Conservation (phyloP, 2,113 vertebrate species). For the Halcyon malimbica region DNA sequence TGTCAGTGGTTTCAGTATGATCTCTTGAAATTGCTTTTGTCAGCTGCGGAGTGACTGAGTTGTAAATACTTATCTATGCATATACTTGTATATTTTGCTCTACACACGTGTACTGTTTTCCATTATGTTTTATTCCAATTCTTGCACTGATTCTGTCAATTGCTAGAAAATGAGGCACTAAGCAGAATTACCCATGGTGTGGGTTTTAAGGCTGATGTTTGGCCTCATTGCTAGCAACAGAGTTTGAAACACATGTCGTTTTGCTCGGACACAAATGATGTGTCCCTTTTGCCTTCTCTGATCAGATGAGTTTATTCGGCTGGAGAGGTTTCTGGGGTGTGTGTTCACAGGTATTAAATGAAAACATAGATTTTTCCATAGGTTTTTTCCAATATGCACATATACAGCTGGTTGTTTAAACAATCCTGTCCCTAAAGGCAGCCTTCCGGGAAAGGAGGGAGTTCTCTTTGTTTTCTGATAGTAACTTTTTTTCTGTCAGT, state of each 20-base stretch:
- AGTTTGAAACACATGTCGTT: not conserved
- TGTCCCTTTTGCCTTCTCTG: not conserved
- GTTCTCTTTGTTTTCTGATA: not conserved
- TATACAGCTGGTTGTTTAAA: not conserved
- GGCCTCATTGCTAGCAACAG: not conserved
- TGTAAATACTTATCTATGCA: not conserved
- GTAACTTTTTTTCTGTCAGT: not conserved
- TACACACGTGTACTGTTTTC: rapidly evolving
- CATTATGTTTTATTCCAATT: not conserved
- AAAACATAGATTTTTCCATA: not conserved
- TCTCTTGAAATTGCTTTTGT: conserved; percentile 21
- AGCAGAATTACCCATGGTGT: not conserved
- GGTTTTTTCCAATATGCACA: not conserved
- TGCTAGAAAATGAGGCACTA: not conserved
- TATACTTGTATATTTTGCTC: not conserved
- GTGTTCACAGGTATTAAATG: not conserved
- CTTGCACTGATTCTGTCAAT: not conserved
- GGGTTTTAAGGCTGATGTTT: not conserved
- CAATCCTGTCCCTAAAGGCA: not conserved
- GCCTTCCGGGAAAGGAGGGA: not conserved
- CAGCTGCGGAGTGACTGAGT: not conserved
- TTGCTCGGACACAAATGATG: not conserved
- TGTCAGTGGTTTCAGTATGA: not conserved
- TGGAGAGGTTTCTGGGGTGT: not conserved
- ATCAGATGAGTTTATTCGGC: not conserved